Conservation (phyloP, 1,140 invertebrate species). For the Phymastichus coffea region DNA sequence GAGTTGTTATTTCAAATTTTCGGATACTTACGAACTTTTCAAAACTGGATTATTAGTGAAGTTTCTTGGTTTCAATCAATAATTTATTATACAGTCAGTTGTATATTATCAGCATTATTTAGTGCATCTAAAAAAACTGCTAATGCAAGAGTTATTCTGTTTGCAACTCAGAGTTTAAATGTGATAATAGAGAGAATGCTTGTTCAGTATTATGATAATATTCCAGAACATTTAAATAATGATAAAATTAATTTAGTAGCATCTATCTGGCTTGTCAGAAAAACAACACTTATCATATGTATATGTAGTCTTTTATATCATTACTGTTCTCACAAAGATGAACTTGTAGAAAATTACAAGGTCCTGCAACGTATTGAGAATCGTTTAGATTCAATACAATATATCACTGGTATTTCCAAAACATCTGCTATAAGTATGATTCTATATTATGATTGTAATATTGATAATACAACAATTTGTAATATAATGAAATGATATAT, state of each 20-base stretch:
- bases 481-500: neutral
- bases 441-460: conserved; percentile 1
- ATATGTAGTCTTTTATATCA: conserved; percentile 36
- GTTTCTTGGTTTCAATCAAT: conserved; percentile 62
- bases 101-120: conserved; percentile 57
- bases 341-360: conserved; percentile 40
- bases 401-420: conserved; percentile 21
- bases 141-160: conserved; percentile 57
- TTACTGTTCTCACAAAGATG: conserved; percentile 43
- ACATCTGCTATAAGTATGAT: conserved; percentile 17
- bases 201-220: conserved; percentile 42
- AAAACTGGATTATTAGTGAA: conserved; percentile 60
- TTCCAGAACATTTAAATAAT: conserved; percentile 26
- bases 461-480: neutral
- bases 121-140: conserved; percentile 58
- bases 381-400: conserved; percentile 36
- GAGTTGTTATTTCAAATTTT: conserved; percentile 61
- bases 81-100: conserved; percentile 58
- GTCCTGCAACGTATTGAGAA: conserved; percentile 42
- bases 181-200: conserved; percentile 46
- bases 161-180: conserved; percentile 56
- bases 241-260: conserved; percentile 40
- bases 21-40: conserved; percentile 58
- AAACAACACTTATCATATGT: conserved; percentile 39
- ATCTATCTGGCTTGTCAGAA: conserved; percentile 43